These are phyloP conservation scores for Calycopis cecrops DNA, from an alignment of 1,140 invertebrate genomes.

Conservation along the genomic window DNA sequence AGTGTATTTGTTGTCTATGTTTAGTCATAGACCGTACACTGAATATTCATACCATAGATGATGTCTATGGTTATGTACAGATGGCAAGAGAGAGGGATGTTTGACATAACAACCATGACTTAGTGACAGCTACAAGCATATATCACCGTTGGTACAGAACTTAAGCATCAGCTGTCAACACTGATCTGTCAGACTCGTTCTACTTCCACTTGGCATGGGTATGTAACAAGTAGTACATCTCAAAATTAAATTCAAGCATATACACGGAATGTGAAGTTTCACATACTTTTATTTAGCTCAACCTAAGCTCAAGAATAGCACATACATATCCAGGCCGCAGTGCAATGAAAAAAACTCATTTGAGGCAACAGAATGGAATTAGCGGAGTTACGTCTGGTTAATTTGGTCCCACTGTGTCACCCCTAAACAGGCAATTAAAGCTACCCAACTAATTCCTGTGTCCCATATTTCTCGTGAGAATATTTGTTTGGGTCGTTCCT, in stretches of 20 bases:
- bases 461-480: constrained; percentile 25
- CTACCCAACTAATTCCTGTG: constrained; percentile 22
- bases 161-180: too few species aligned
- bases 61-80: too few species aligned
- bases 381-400: constrained; percentile 24
- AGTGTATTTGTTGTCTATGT: too few species aligned
- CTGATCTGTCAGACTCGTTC: too few species aligned
- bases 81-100: too few species aligned
- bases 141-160: too few species aligned
- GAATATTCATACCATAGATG: too few species aligned
- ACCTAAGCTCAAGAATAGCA: constrained; percentile 29
- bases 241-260: not conserved
- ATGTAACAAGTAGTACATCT: too few species aligned
- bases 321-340: constrained; percentile 27
- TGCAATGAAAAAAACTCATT: constrained; percentile 25
- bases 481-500: constrained; percentile 6
- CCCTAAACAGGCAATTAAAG: constrained; percentile 35
- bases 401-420: constrained; percentile 31
- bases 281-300: constrained; percentile 14
- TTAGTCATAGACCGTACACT: too few species aligned
- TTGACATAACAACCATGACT: too few species aligned
- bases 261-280: not conserved
- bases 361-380: constrained; percentile 23
- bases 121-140: too few species aligned
- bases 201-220: too few species aligned